Conservation (phyloP, 2,888 invertebrate genomes). For the Craniophora ligustri region DNA sequence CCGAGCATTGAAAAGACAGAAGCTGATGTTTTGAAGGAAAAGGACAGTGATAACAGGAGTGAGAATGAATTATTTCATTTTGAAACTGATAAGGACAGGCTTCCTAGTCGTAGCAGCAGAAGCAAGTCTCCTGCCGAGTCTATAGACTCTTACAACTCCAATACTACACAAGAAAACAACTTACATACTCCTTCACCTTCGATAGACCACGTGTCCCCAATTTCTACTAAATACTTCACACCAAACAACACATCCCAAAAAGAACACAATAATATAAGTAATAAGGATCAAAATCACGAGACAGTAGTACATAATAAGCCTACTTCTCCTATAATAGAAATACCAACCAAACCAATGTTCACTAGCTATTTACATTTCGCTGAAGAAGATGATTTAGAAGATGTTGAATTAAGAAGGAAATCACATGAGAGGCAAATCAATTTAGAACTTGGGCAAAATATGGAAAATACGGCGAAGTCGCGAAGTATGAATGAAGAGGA, state of each 20-base stretch:
- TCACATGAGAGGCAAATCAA: slow-evolving; percentile 60
- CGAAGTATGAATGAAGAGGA: slow-evolving; percentile 65
- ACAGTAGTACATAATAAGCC: slow-evolving; percentile 61
- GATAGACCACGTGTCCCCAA: slow-evolving; percentile 77
- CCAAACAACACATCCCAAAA: slow-evolving; percentile 53
- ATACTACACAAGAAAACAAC: slow-evolving; percentile 67
- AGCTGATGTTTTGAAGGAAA: slow-evolving; percentile 74
- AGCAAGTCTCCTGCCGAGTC: slow-evolving; percentile 84
- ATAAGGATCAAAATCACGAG: slow-evolving; percentile 63
- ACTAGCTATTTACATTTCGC: slow-evolving; percentile 85
- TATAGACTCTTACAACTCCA: slow-evolving; percentile 75
- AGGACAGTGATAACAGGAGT: slow-evolving; percentile 91
- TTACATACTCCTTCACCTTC: slow-evolving; percentile 78
- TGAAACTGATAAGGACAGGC: slow-evolving; percentile 80
- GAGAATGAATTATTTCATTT: slow-evolving; percentile 90
- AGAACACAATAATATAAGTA: slow-evolving; percentile 60
- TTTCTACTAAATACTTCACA: slow-evolving; percentile 64
- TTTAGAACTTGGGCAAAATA: slow-evolving; percentile 62
- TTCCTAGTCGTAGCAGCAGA: slow-evolving; percentile 76
- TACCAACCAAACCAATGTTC: slow-evolving; percentile 87
- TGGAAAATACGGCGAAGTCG: slow-evolving; percentile 48
- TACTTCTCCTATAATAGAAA: slow-evolving; percentile 92
- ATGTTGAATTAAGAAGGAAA: slow-evolving; percentile 61
- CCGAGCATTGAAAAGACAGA: slow-evolving; percentile 78
- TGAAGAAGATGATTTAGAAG: slow-evolving; percentile 70